A percentile compares a stretch with the other conserved stretches of the same genome.
Evolutionary conservation across 2,797 vertebrate species (phyloP).

Genomic region (Acridotheres tristis): DNA sequence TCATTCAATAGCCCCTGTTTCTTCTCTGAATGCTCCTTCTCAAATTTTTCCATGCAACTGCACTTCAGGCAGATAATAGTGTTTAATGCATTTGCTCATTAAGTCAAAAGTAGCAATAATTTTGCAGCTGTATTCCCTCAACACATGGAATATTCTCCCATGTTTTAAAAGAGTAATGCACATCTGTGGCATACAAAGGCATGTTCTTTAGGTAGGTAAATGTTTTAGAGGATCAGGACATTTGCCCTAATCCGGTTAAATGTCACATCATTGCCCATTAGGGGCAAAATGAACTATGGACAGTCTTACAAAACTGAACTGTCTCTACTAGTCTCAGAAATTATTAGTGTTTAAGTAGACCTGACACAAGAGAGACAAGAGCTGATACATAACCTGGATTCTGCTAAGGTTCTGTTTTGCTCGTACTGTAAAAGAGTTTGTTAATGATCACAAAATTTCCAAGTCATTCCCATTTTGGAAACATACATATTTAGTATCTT

Average conservation of each 20-base stretch:
- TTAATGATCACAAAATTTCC: neutral
- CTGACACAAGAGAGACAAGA: neutral
- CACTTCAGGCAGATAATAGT: neutral
- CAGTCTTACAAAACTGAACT: neutral
- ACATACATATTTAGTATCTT: neutral
- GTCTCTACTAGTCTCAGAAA: neutral
- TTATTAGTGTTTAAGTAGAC: neutral
- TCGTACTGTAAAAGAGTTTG: neutral
- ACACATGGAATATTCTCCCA: neutral
- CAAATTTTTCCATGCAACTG: neutral
- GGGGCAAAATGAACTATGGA: neutral
- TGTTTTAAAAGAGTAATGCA: neutral
- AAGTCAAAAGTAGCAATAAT: neutral
- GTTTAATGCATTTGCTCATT: slow-evolving; percentile 11
- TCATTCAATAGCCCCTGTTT: neutral
- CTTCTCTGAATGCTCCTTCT: neutral
- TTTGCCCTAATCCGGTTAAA: neutral
- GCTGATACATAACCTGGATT: neutral
- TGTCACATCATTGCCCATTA: neutral
- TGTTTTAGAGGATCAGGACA: neutral
- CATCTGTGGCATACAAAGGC: neutral
- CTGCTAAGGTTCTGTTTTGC: neutral
- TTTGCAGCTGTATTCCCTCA: neutral
- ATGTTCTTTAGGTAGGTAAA: neutral
- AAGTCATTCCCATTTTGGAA: neutral